Conservation (phyloP, 2,888 invertebrate genomes). For the Thumatha senex region DNA sequence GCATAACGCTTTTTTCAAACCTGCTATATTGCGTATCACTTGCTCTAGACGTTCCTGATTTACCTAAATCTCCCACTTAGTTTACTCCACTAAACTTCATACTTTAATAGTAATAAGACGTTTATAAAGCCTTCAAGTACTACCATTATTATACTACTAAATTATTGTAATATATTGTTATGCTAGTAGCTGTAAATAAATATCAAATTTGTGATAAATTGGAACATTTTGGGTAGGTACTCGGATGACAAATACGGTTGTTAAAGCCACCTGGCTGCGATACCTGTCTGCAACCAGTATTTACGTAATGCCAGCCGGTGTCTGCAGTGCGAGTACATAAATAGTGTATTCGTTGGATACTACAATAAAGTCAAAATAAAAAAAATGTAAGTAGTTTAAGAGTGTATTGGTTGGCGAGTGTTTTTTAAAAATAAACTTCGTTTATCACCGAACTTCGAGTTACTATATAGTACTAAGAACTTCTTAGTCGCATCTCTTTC, state of each 20-base stretch:
- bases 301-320: slow-evolving; percentile 44
- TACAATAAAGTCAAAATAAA: background rate
- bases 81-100: no score
- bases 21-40: no score
- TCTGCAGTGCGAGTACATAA: slow-evolving; percentile 22
- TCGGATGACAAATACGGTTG: slow-evolving; percentile 73
- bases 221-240: slow-evolving; percentile 60
- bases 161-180: slow-evolving; percentile 17
- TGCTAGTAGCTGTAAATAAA: slow-evolving; percentile 53
- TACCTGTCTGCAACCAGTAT: slow-evolving; percentile 61
- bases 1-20: no score
- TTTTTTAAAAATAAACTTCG: background rate
- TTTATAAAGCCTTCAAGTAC: no score
- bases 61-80: no score
- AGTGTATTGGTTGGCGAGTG: no score
- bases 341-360: background rate
- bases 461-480: no score
- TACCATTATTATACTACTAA: slow-evolving; percentile 1
- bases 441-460: no score
- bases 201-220: slow-evolving; percentile 68
- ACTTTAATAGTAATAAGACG: no score
- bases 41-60: no score
- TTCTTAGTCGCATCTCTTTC: no score
- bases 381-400: no score
- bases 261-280: slow-evolving; percentile 70